phyloP scores from a whole-genome alignment of 2,113 vertebrate species.

The Serilophus lunatus region DNA sequence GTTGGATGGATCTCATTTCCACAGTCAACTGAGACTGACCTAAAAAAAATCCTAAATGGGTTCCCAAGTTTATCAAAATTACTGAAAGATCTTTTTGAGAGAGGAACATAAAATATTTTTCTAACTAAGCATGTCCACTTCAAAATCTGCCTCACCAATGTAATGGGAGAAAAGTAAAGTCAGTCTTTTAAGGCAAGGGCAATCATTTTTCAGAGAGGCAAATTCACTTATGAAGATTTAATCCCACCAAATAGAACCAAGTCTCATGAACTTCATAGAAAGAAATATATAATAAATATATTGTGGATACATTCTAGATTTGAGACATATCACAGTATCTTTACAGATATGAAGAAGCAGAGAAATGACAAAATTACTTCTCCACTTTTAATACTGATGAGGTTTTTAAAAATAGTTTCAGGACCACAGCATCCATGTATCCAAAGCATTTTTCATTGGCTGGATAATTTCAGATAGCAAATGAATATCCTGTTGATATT shows the following conservation, averaged over 20 bases:
- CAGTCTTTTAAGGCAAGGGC: neutral
- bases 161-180: neutral
- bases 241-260: neutral
- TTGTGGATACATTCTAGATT: neutral
- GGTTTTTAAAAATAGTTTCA: neutral
- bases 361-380: neutral
- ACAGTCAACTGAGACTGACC: neutral
- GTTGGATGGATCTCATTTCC: neutral
- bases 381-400: neutral
- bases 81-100: neutral
- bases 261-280: neutral
- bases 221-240: neutral
- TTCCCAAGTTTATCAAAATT: neutral
- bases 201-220: neutral
- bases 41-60: neutral
- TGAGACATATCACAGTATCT: neutral
- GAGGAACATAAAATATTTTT: neutral
- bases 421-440: neutral
- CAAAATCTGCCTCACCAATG: neutral
- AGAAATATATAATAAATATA: neutral
- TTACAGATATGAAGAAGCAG: neutral
- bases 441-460: neutral
- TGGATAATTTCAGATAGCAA: neutral
- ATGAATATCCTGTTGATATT: neutral
- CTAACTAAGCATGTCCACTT: neutral